Base-by-base conservation (phyloP, 2,888 invertebrate species). In the Synanthedon vespiformis region DNA sequence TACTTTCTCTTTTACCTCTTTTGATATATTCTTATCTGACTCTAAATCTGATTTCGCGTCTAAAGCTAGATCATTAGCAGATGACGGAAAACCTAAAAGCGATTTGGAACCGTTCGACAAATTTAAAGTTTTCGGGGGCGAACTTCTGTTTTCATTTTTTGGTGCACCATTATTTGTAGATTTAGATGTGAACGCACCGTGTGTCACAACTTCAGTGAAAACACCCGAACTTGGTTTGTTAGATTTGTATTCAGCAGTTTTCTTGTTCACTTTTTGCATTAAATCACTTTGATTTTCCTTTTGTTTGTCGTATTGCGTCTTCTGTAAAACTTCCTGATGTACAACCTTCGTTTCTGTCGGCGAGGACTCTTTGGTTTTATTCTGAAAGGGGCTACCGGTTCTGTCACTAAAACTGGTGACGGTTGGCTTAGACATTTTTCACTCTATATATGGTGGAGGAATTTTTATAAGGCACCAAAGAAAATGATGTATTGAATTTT, bases 21-120 rank as follows among this genome's bases (percentile, higher is more conserved):
- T 68, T 16, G 84, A 79, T 55, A 87, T 77, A 41, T 83, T 86
- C 40, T 72, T 64, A 55, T 86, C 87, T 1, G 86, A 80, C 74
- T 87, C 87, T n/a, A 87, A 60, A 51, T 87, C 86, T 0, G 84
- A 65, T 70, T 87, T 87, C 0, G 86, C 86, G 44, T 84, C 84
- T 1, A 87, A 61, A 44, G 87, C 87, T 53, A 87, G 64, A 57
- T 86, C 85, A 51, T 87, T 87, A 1, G 87, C 87, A 57, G 87
- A 86, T 22, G 86, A 87, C 47, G 87, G 87, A 51, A 82, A 87
- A 1, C 85, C 85, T 2, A 86, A 67, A 13, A 84, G 66, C 2
- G 80, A 70, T 64, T 84, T 83, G 0, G 75, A 67, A 18, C 72
- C 70, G 55, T 72, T 80, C 0, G 70, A 61, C 13, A 72, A 72